Conservation (phyloP, 2,888 invertebrate genomes). For the Galerucella pusilla region DNA sequence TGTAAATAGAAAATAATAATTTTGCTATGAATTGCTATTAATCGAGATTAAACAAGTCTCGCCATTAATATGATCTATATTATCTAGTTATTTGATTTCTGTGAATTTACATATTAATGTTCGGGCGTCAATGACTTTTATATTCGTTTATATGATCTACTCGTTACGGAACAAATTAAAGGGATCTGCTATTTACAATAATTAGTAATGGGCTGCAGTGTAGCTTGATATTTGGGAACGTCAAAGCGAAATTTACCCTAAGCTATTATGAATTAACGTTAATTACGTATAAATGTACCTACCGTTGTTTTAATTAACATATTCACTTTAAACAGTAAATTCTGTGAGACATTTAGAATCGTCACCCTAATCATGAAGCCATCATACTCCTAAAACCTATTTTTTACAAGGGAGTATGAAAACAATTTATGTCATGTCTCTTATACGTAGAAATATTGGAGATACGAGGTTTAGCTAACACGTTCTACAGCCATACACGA, state of each 20-base stretch:
- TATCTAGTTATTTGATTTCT: background rate
- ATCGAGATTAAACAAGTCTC: too few species aligned
- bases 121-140: background rate
- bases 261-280: background rate
- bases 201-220: conserved; percentile 4
- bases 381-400: too few species aligned
- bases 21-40: too few species aligned
- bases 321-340: background rate
- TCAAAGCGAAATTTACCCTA: background rate
- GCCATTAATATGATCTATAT: background rate
- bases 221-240: conserved; percentile 8
- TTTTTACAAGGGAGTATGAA: too few species aligned
- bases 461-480: too few species aligned
- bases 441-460: too few species aligned
- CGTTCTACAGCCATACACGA: too few species aligned
- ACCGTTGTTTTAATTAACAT: background rate
- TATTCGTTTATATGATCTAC: background rate
- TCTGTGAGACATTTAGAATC: too few species aligned
- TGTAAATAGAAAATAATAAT: too few species aligned
- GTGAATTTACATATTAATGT: background rate
- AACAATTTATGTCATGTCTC: too few species aligned
- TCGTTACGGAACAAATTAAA: background rate
- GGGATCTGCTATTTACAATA: conserved; percentile 4
- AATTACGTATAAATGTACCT: background rate
- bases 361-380: too few species aligned